Base-by-base conservation (phyloP, 2,888 invertebrate genomes). In the Octonoba sinensis region DNA sequence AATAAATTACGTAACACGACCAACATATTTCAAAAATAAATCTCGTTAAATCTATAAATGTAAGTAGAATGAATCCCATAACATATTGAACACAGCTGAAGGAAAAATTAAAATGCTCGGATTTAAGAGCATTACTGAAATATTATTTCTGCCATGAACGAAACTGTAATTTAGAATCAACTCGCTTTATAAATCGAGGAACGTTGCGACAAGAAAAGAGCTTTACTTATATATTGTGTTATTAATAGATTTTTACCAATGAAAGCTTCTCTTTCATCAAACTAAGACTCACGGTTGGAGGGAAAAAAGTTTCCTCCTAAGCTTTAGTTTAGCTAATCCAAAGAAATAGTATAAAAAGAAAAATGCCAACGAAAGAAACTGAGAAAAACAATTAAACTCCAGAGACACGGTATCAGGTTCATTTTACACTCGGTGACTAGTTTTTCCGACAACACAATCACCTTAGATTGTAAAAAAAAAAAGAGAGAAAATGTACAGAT, bases 371-470 rank as follows among this genome's bases (percentile, higher is more conserved):
- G 22, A 66, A 66, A 57, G 66, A 59, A 73, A 47, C 74, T 47
- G 66, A 57, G 67, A 75, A 72, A 74, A 75, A 75, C 67, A 75
- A 75, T 75, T 67, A 75, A 67, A 75, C 75, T 67, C 60, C 24
- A 44, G 51, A 60, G 67, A 75, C 75, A 36, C 56, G 65, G 73
- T 73, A 73, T 73, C 65, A 73, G 60, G 47, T 75, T 67, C 75
- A 75, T 75, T 75, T 75, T 75, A 75, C 60, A 67, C 75, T 75
- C 67, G n/a, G 60, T 75, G 75, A 75, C 67, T 60, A 67, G 67
- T 67, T 67, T 75, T 67, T 60, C 57, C 67, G 54, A 65, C 66
- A 75, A 59, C 66, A 67, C 75, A 75, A 75, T 75, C 75, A 75
- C 75, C 59, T 60, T 44, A 18, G 24, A 49, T 60, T 36, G 51